Evolutionary conservation across 2,113 vertebrate species (phyloP).

Genomic region (Pluvianellus socialis): DNA sequence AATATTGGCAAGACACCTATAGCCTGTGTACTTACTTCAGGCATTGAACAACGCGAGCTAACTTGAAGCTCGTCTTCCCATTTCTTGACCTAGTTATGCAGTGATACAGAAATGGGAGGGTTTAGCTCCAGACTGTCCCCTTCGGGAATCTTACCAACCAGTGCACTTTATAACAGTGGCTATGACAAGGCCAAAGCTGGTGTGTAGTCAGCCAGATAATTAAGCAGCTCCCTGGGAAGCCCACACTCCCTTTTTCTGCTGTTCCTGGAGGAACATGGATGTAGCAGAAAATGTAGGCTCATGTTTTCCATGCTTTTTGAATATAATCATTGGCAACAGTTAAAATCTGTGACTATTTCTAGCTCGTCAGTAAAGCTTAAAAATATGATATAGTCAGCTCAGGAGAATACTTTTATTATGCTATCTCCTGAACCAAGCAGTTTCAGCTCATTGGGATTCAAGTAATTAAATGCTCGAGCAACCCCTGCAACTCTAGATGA

Average conservation of each 20-base stretch:
- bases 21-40: background rate
- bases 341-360: slow-evolving; percentile 41
- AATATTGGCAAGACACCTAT: background rate
- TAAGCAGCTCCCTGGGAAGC: background rate
- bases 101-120: background rate
- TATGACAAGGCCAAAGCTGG: background rate
- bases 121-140: background rate
- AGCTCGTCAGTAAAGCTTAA: background rate
- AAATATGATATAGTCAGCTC: background rate
- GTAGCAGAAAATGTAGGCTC: background rate
- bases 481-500: background rate
- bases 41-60: fast-evolving
- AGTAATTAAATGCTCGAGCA: slow-evolving; percentile 59
- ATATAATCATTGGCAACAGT: background rate
- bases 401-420: slow-evolving; percentile 38
- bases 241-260: background rate
- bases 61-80: fast-evolving
- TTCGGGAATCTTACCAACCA: background rate
- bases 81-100: background rate
- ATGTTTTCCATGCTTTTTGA: background rate
- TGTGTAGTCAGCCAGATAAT: background rate
- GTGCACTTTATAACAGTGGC: background rate
- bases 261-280: background rate
- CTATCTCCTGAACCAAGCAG: slow-evolving; percentile 15
- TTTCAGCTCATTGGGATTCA: slow-evolving; percentile 46